Percentiles rank a stretch among this genome's conserved stretches.
Conservation (phyloP, 92 coral and sea anemone species). For the Umimayanthus kanabou region DNA sequence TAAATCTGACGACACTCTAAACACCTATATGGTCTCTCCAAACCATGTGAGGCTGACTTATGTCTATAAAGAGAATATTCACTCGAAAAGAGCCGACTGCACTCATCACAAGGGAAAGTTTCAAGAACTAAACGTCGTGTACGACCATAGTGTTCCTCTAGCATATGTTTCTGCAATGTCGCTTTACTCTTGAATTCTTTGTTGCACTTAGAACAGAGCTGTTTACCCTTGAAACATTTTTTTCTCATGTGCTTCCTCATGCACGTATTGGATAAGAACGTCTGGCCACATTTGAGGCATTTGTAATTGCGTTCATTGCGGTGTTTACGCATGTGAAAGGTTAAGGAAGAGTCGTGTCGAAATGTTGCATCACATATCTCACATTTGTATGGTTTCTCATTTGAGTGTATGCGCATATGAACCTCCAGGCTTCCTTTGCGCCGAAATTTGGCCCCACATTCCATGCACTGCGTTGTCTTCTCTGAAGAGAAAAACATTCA, state of each 20-base stretch:
- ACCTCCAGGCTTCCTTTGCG: slow-evolving; percentile 25
- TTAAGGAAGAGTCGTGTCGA: slow-evolving; percentile 19
- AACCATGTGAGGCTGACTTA: not conserved
- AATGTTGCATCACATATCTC: slow-evolving; percentile 28
- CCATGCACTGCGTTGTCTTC: slow-evolving; percentile 1
- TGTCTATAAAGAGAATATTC: slow-evolving; percentile 13
- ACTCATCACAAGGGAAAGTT: slow-evolving; percentile 29
- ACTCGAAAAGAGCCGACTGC: slow-evolving; percentile 18
- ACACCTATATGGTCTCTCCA: slow-evolving; percentile 17
- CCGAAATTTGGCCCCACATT: slow-evolving; percentile 19
- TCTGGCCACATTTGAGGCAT: slow-evolving; percentile 21
- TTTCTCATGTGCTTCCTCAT: slow-evolving; percentile 34
- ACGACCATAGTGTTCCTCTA: slow-evolving; percentile 24
- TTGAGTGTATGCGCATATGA: slow-evolving; percentile 12
- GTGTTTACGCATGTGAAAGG: slow-evolving; percentile 20
- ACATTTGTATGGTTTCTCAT: slow-evolving; percentile 15
- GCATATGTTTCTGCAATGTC: slow-evolving; percentile 10
- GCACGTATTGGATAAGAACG: slow-evolving; percentile 10
- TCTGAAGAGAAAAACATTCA: slow-evolving; percentile 2
- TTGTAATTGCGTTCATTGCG: slow-evolving; percentile 32
- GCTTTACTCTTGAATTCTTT: slow-evolving; percentile 25
- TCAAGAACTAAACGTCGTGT: slow-evolving; percentile 11
- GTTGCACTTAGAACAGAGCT: slow-evolving; percentile 20
- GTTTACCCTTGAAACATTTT: slow-evolving; percentile 7
- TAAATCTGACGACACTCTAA: slow-evolving; percentile 29